Percentiles rank a stretch among this genome's conserved stretches.
Evolutionary conservation across 2,113 vertebrate genomes (phyloP).

Genomic region (Heterocephalus glaber): DNA sequence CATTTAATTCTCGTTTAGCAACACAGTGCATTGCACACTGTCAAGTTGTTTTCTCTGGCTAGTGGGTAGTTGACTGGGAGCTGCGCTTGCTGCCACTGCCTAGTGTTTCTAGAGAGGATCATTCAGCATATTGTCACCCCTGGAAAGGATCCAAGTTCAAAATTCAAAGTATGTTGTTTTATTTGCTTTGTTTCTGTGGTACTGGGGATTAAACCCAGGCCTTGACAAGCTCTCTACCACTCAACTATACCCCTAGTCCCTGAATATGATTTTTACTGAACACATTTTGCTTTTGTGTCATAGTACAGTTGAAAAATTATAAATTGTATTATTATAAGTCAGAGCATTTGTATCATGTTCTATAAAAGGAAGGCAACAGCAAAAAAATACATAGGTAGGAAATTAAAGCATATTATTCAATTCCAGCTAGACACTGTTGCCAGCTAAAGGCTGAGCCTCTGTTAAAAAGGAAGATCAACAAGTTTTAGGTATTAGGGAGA

Average conservation of each 20-base stretch:
- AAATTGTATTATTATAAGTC: neutral
- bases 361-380: neutral
- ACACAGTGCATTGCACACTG: neutral
- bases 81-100: neutral
- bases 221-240: too few relatives aligned
- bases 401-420: neutral
- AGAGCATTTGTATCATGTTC: neutral
- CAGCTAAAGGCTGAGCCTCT: neutral
- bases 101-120: neutral
- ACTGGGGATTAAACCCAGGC: neutral
- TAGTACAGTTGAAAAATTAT: neutral
- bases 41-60: neutral
- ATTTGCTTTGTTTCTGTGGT: neutral
- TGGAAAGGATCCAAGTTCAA: neutral
- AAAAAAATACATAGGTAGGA: neutral
- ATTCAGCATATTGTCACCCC: neutral
- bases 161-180: neutral
- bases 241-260: neutral
- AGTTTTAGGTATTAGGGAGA: neutral
- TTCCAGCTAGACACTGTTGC: neutral
- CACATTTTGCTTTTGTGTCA: neutral
- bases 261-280: neutral
- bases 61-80: neutral
- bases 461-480: neutral
- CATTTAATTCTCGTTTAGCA: neutral